Percentiles rank a stretch among this genome's conserved stretches.
Conservation (phyloP, 2,888 invertebrate genomes). For the Aproaerema taeniolella region DNA sequence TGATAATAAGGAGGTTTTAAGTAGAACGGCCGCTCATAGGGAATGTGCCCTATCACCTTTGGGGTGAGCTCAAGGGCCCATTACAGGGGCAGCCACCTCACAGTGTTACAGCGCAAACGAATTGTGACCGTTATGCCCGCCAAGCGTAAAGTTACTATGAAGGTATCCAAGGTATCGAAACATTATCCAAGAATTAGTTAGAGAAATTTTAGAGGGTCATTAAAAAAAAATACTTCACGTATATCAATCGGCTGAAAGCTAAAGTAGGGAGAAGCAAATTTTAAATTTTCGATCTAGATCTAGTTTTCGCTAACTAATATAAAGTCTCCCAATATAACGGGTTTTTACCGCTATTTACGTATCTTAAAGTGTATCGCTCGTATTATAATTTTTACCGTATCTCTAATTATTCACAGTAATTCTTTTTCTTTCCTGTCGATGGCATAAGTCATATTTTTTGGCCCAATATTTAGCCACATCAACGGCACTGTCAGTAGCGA, state of each 20-base stretch:
- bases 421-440: no score
- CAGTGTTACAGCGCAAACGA: not conserved
- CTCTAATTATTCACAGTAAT: no score
- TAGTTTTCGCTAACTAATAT: no score
- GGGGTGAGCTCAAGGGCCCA: slow-evolving; percentile 29
- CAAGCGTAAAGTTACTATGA: not conserved
- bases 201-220: not conserved
- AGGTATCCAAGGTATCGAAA: not conserved
- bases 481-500: no score
- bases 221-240: not conserved
- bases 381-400: no score
- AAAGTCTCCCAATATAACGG: no score
- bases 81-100: slow-evolving; percentile 3
- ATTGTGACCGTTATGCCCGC: not conserved
- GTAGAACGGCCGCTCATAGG: slow-evolving; percentile 37
- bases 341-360: no score
- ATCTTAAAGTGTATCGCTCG: no score
- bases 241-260: not conserved
- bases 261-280: no score
- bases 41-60: slow-evolving; percentile 54
- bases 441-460: no score
- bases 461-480: no score
- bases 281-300: no score
- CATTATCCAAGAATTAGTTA: not conserved
- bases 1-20: slow-evolving; percentile 49